A percentile compares a stretch with the other conserved stretches of the same genome.
Conservation (phyloP, 2,113 vertebrate species). For the Coptodon rendalli region DNA sequence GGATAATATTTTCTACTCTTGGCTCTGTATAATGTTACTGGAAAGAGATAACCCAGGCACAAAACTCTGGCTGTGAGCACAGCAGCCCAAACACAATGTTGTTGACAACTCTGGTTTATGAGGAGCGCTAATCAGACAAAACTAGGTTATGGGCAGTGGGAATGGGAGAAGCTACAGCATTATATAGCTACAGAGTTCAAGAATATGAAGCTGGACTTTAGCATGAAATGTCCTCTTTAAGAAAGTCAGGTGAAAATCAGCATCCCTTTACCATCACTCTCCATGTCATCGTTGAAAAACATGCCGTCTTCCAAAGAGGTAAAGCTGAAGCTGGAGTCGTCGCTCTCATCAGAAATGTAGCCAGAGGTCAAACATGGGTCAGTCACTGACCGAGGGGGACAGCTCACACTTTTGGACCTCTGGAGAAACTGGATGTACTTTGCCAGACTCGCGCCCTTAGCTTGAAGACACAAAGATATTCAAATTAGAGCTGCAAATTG, state of each 20-base stretch:
- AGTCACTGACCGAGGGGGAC: conserved; percentile 39
- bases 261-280: conserved; percentile 80
- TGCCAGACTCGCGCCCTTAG: conserved; percentile 77
- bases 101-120: not conserved
- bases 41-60: not conserved
- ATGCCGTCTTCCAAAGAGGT: conserved; percentile 73
- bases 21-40: not conserved
- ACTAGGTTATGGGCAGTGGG: not conserved
- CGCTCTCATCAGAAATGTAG: conserved; percentile 76
- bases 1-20: not conserved
- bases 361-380: conserved; percentile 68
- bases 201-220: not conserved
- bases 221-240: not conserved
- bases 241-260: not conserved
- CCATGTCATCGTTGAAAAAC: conserved; percentile 79
- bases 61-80: not conserved
- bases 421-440: conserved; percentile 79
- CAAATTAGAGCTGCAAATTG: not conserved
- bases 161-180: not conserved
- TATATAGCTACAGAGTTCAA: not conserved
- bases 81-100: not conserved
- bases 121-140: not conserved
- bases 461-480: conserved; percentile 47
- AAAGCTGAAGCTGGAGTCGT: conserved; percentile 73
- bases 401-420: conserved; percentile 60